Evolutionary conservation across 2,113 vertebrate species (phyloP).

Genomic region (Eudyptes chrysolophus): DNA sequence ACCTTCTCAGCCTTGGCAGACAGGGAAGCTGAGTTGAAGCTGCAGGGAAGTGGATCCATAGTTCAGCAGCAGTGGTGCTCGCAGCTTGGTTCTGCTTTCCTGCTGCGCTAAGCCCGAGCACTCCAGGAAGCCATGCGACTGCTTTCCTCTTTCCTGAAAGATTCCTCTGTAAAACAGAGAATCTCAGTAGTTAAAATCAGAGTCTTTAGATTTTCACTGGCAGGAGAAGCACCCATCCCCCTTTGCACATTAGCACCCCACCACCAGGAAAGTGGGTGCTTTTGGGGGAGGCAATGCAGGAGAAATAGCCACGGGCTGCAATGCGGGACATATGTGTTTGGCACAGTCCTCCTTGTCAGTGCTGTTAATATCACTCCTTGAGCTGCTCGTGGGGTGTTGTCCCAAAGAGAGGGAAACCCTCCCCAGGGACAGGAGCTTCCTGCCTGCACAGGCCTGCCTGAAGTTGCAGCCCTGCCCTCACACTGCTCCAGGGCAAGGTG

Average conservation of each 20-base stretch:
- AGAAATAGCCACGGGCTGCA: neutral
- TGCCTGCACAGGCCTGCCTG: neutral
- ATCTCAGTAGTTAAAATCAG: neutral
- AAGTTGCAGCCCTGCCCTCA: neutral
- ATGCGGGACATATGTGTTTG: neutral
- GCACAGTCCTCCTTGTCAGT: neutral
- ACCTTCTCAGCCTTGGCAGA: neutral
- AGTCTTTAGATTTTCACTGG: neutral
- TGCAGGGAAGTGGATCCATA: neutral
- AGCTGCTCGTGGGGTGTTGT: neutral
- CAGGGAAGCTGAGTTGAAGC: neutral
- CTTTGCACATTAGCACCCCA: neutral
- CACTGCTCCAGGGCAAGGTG: accelerated
- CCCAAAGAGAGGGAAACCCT: neutral
- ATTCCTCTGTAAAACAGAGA: neutral
- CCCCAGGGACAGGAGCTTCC: neutral
- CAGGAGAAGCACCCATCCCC: neutral
- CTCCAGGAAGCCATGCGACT: accelerated
- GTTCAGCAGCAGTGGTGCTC: neutral
- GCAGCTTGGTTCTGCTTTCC: neutral
- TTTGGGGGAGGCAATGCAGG: neutral
- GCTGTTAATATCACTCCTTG: neutral
- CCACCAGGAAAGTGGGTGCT: neutral
- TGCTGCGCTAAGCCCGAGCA: accelerated
- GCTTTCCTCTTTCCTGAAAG: neutral